Conservation (phyloP, 1,140 invertebrate species). For the Camponotus floridanus region DNA sequence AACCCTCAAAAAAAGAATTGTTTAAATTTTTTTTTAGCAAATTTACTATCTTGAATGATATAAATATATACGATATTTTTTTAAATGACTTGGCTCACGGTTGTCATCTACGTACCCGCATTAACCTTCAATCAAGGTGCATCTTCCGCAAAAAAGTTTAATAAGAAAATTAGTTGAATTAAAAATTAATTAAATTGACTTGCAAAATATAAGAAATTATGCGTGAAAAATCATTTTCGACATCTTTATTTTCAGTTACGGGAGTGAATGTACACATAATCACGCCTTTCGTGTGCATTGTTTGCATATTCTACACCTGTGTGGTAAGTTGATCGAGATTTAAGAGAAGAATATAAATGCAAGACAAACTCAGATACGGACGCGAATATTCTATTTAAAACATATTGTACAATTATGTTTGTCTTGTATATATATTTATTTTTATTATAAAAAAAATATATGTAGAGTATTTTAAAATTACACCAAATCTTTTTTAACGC, state of each 20-base stretch:
- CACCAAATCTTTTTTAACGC: no score
- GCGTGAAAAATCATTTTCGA: neutral
- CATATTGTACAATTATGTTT: neutral
- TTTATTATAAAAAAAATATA: neutral
- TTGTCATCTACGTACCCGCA: slow-evolving; percentile 92
- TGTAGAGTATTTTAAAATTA: no score
- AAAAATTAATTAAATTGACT: neutral
- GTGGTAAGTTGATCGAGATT: slow-evolving; percentile 88
- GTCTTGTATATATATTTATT: neutral
- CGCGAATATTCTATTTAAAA: neutral
- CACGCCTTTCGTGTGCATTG: slow-evolving; percentile 93
- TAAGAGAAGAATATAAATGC: neutral
- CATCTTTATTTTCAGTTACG: slow-evolving; percentile 89
- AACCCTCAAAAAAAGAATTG: neutral
- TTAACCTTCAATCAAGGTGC: slow-evolving; percentile 92
- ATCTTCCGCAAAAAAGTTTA: slow-evolving; percentile 12
- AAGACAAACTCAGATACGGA: neutral
- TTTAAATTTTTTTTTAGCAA: neutral
- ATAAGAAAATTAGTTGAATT: neutral
- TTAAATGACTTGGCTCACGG: slow-evolving; percentile 90
- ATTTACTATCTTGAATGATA: neutral
- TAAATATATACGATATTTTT: slow-evolving; percentile 81
- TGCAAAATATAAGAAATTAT: neutral
- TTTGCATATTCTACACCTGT: slow-evolving; percentile 97
- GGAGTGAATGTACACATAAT: slow-evolving; percentile 94